These are phyloP conservation scores for Florisuga fusca DNA, from an alignment of 2,797 vertebrate genomes.

Conservation along the genomic window DNA sequence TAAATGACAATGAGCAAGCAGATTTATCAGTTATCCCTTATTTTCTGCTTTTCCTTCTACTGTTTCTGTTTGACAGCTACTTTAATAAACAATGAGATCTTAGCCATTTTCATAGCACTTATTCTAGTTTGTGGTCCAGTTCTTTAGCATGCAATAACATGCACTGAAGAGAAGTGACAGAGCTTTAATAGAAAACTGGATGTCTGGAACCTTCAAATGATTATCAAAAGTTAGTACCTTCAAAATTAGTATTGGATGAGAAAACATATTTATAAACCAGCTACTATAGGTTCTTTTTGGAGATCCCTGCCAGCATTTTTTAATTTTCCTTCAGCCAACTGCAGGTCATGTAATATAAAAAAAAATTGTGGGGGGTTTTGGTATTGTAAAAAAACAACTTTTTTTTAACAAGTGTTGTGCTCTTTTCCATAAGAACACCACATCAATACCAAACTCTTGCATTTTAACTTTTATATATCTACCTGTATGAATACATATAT, in stretches of 20 bases:
- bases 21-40: neutral
- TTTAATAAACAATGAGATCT: neutral
- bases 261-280: neutral
- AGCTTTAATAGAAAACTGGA: neutral
- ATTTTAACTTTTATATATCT: neutral
- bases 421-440: neutral
- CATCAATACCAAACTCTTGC: neutral
- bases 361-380: neutral
- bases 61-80: neutral
- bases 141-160: neutral
- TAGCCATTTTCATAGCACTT: neutral
- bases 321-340: neutral
- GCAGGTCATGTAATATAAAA: neutral
- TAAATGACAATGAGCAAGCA: neutral
- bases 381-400: no score
- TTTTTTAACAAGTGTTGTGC: neutral
- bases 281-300: neutral
- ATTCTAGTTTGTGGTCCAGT: neutral
- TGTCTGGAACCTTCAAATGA: neutral
- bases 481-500: neutral
- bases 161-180: neutral
- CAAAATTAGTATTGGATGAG: neutral
- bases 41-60: neutral
- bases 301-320: neutral
- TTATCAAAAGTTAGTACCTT: neutral